Base-by-base conservation (phyloP, 2,888 invertebrate species). In the Oxycera nigricornis region DNA sequence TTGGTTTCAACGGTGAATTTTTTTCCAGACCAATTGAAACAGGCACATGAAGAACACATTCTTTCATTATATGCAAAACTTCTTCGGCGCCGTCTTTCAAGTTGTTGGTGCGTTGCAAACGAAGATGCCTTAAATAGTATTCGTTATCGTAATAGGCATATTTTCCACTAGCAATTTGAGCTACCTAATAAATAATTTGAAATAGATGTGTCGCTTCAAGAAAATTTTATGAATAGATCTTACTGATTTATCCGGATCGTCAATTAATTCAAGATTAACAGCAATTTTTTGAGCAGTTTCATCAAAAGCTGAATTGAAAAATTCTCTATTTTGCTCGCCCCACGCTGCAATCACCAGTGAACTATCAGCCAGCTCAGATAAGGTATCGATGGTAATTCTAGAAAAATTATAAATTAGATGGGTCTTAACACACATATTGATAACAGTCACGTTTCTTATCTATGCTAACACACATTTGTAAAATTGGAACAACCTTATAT, bases 131-230 rank as follows among this genome's bases (percentile, higher is more conserved):
- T 2, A 95, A 83, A 79, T 89, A 91, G 80, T 92, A 89, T 9
- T 88, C 86, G 81, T 93, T 95, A 79, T 94, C 94, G 78, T 93
- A 95, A 79, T 94, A 93, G 0, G 94, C 93, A 79, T 92, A 92
- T 7, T 88, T 85, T 1, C 94, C 94, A 78, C 88, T 87, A 0
- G 91, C 89, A 4, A 95, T 91, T 80, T 87, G 87, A 67, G 89
- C 87, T 0, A 82, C 80, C 85, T 85, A 46, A 7, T 35, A 11
- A 35, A n/a, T n/a, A 35, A 35, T 35, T 35, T 11, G 11, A 35
- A 35, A 35, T 35, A n/a, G n/a, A n/a, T n/a, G n/a, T n/a, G 1
- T 52, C 20, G 11, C 24, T 57, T 57, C 26, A 11, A 57, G 57
- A 24, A 17, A 1, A 6, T n/a, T 17, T 3, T 17, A 17, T 61